Conservation (phyloP, 1,140 invertebrate species). For the Dysdera silvatica region DNA sequence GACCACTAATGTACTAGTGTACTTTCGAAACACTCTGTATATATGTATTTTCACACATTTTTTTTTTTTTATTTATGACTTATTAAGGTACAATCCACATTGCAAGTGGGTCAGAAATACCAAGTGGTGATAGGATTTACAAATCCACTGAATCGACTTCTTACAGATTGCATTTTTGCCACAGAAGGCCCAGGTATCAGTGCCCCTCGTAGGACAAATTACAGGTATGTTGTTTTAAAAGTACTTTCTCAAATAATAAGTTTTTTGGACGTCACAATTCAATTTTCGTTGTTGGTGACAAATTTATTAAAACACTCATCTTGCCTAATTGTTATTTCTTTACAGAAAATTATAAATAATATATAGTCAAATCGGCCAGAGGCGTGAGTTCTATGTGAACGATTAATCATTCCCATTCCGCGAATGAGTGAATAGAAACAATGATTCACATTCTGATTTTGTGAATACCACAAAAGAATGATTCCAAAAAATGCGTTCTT, state of each 20-base stretch:
- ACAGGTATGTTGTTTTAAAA: slow-evolving; percentile 43
- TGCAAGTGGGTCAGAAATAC: slow-evolving; percentile 52
- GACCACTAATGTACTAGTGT: too few relatives aligned
- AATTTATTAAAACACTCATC: background rate
- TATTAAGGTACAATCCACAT: slow-evolving; percentile 1
- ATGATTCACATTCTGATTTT: too few relatives aligned
- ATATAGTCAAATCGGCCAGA: too few relatives aligned
- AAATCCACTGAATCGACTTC: slow-evolving; percentile 67
- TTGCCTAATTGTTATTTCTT: background rate
- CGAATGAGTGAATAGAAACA: too few relatives aligned
- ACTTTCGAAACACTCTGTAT: too few relatives aligned
- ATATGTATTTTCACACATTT: too few relatives aligned
- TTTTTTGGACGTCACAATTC: too few relatives aligned
- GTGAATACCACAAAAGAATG: too few relatives aligned
- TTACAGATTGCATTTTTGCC: slow-evolving; percentile 65
- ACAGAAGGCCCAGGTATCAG: slow-evolving; percentile 70
- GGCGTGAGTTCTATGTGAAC: too few relatives aligned
- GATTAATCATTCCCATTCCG: too few relatives aligned
- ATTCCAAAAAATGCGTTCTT: too few relatives aligned
- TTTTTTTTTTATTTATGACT: background rate
- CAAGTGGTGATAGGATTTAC: slow-evolving; percentile 59
- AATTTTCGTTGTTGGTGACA: background rate
- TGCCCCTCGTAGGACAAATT: slow-evolving; percentile 50
- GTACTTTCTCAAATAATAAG: background rate
- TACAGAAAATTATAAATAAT: background rate